Evolutionary conservation across 2,797 vertebrate species (phyloP).

Genomic region (Notolabrus celidotus): DNA sequence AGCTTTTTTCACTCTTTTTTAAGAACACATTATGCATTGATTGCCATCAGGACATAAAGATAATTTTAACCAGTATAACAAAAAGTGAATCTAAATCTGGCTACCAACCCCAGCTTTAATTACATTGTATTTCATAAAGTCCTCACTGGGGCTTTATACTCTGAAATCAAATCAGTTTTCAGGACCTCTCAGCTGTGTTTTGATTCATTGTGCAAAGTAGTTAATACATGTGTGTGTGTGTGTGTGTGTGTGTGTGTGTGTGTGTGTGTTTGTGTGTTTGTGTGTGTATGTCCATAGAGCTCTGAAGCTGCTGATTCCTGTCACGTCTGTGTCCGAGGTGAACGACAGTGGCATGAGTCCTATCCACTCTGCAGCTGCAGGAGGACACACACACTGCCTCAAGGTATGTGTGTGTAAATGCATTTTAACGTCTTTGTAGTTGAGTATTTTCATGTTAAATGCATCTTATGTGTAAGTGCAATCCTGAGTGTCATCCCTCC

Average conservation of each 20-base stretch:
- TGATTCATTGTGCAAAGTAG: too few species aligned
- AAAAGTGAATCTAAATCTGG: too few species aligned
- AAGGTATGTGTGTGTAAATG: conserved; percentile 72
- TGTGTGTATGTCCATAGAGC: conserved; percentile 77
- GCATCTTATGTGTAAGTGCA: too few species aligned
- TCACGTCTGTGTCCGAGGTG: conserved; percentile 87
- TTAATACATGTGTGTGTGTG: background rate
- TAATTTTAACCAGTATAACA: too few species aligned
- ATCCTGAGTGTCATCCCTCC: background rate
- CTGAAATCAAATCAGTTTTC: too few species aligned
- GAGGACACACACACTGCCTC: conserved; percentile 90
- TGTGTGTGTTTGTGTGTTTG: background rate
- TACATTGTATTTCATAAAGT: too few species aligned
- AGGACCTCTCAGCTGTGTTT: too few species aligned
- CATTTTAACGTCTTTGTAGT: background rate
- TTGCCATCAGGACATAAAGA: too few species aligned
- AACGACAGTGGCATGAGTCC: conserved; percentile 94
- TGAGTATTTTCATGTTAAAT: background rate
- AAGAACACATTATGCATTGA: too few species aligned
- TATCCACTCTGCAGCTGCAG: conserved; percentile 93
- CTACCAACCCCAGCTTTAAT: too few species aligned
- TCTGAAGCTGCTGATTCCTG: conserved; percentile 88
- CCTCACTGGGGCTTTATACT: too few species aligned
- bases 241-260: background rate
- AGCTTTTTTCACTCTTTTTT: too few species aligned